These are phyloP conservation scores for Phaedon cochleariae DNA, from an alignment of 2,888 invertebrate species.

Conservation along the genomic window DNA sequence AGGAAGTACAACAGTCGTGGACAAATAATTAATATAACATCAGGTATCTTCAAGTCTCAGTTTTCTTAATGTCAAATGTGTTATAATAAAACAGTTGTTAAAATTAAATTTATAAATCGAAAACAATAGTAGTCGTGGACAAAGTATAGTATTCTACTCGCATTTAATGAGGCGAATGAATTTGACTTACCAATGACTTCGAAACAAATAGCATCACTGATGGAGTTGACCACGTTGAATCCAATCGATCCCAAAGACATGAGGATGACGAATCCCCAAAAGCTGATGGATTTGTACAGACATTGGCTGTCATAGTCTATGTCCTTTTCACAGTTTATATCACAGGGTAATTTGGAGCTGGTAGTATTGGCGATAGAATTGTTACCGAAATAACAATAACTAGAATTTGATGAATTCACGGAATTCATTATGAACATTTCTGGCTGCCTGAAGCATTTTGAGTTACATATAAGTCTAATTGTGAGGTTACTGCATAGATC, in stretches of 20 bases:
- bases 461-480: conserved; percentile 36
- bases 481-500: conserved; percentile 34
- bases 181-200: conserved; percentile 79
- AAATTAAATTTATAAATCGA: no score
- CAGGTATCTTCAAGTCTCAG: no score
- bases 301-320: conserved; percentile 50
- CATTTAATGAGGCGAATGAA: no score
- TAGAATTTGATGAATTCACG: conserved; percentile 22
- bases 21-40: no score
- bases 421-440: conserved; percentile 31
- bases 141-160: no score
- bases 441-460: conserved; percentile 39
- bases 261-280: conserved; percentile 78
- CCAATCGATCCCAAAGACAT: conserved; percentile 80
- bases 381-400: conserved; percentile 25
- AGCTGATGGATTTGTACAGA: conserved; percentile 70
- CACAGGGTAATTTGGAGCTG: conserved; percentile 33
- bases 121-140: no score
- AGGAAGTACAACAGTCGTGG: no score
- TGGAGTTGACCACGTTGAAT: conserved; percentile 85
- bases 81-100: no score
- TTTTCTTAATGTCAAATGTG: no score
- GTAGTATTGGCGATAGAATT: not conserved
- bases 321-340: conserved; percentile 51
- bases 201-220: conserved; percentile 91